These are phyloP conservation scores for Gobionotothen gibberifrons DNA, from an alignment of 2,797 vertebrate species.

Conservation along the genomic window DNA sequence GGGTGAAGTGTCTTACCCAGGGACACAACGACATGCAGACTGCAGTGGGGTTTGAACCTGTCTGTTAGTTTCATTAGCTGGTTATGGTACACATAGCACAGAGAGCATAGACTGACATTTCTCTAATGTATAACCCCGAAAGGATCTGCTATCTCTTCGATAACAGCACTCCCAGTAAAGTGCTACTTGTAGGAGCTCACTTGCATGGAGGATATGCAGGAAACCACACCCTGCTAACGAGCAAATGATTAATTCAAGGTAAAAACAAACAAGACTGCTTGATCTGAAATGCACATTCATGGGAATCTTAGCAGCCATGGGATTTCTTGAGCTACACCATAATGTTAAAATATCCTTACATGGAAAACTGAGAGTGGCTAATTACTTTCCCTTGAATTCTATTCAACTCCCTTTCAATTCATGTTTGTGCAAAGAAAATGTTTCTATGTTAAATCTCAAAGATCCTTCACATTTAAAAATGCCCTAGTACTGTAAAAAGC, in stretches of 20 bases:
- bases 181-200: constrained; percentile 37
- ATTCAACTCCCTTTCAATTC: constrained; percentile 6
- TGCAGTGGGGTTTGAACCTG: too few relatives aligned
- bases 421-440: neutral
- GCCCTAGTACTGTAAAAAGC: too few relatives aligned
- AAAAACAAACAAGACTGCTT: constrained; percentile 36
- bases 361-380: constrained; percentile 5
- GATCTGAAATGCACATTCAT: neutral
- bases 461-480: too few relatives aligned
- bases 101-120: neutral
- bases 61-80: constrained; percentile 14
- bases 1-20: too few relatives aligned
- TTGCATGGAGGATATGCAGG: constrained; percentile 52
- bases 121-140: neutral
- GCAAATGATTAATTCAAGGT: constrained; percentile 41
- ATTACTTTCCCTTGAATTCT: neutral
- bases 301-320: neutral
- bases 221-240: constrained; percentile 65
- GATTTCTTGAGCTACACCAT: constrained; percentile 2
- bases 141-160: constrained; percentile 31
- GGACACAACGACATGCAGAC: too few relatives aligned
- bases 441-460: too few relatives aligned
- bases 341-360: neutral
- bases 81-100: constrained; percentile 32
- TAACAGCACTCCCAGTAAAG: constrained; percentile 51